phyloP scores from a whole-genome alignment of 2,113 vertebrate species.

The Ctenodactylus gundi region DNA sequence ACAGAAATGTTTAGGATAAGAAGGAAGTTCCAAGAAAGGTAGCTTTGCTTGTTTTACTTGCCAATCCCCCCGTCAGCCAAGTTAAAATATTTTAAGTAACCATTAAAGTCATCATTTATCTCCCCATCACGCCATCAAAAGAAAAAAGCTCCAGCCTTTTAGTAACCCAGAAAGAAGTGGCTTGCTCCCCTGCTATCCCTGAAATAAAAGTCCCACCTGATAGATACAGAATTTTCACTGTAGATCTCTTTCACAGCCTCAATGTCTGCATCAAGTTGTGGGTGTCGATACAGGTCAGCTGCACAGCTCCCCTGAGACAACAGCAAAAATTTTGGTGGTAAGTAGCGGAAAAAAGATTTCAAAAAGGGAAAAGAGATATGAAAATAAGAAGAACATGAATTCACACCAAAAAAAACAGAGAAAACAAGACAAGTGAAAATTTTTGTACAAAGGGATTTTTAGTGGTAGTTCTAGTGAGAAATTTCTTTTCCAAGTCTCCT shows the following conservation, averaged over 20 bases:
- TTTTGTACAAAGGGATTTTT: neutral
- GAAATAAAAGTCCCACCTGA: conserved; percentile 87
- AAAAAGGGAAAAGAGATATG: neutral
- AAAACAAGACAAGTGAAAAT: neutral
- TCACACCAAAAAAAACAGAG: neutral
- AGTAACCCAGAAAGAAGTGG: conserved; percentile 22
- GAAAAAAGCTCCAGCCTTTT: neutral
- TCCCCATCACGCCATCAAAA: neutral
- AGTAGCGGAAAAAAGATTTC: neutral
- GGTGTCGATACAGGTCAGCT: conserved; percentile 97
- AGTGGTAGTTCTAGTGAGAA: neutral
- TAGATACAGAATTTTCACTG: conserved; percentile 94
- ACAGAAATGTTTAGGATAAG: neutral
- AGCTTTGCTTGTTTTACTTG: neutral
- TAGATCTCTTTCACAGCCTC: conserved; percentile 99
- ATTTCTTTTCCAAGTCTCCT: neutral
- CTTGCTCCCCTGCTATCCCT: neutral
- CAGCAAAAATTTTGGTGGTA: neutral
- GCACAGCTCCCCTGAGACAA: conserved; percentile 93
- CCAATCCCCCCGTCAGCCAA: neutral
- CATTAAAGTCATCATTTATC: neutral
- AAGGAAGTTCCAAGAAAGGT: conserved; percentile 29
- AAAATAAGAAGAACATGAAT: neutral
- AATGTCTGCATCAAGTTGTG: conserved; percentile 97
- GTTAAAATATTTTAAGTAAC: neutral